Percentiles rank a stretch among this genome's conserved stretches.
Conservation (phyloP, 2,113 vertebrate genomes). For the Ictalurus furcatus region DNA sequence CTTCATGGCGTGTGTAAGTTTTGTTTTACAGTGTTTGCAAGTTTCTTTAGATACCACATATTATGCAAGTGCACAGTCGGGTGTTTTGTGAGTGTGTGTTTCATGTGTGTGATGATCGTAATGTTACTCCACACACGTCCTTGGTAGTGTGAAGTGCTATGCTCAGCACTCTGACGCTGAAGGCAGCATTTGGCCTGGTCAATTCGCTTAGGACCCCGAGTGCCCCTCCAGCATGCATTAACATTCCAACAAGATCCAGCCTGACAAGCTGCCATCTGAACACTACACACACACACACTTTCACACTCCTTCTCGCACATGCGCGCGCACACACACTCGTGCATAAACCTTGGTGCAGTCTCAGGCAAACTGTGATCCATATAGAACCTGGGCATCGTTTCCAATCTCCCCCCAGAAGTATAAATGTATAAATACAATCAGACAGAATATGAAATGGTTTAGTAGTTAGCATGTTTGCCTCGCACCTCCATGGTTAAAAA, state of each 20-base stretch:
- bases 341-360: background rate
- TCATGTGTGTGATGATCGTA: background rate
- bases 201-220: background rate
- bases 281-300: background rate
- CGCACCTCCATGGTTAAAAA: too few relatives aligned
- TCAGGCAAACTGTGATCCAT: background rate
- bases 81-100: background rate
- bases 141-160: background rate
- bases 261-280: conserved; percentile 4
- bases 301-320: background rate
- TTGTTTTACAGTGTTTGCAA: background rate
- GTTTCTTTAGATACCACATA: background rate
- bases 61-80: background rate
- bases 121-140: background rate
- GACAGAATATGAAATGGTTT: too few relatives aligned
- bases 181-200: conserved; percentile 14
- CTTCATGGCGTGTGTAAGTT: background rate
- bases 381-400: background rate
- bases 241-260: background rate
- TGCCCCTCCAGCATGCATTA: background rate
- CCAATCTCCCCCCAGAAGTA: background rate
- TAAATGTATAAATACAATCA: too few relatives aligned
- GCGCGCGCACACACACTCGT: background rate
- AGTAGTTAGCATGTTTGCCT: too few relatives aligned
- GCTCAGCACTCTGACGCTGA: conserved; percentile 2